Base-by-base conservation (phyloP, 2,888 invertebrate genomes). In the Empis stercorea region DNA sequence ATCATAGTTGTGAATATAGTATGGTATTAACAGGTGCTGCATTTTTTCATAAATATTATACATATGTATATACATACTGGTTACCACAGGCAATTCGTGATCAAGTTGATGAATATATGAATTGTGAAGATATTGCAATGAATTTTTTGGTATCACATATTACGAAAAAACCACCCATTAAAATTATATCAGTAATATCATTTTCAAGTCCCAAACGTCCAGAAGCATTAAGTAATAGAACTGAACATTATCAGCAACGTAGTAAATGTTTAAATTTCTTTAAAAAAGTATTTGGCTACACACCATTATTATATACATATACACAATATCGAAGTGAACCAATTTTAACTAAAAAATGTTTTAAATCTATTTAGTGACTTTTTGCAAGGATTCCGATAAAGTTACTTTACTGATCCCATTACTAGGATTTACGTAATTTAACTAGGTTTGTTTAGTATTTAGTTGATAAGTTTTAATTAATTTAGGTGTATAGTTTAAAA, bases 51-150 rank as follows among this genome's bases (percentile, higher is more conserved):
- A 92, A 93, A 71, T 93, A 94, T 71, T 99, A 97, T 68, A 76
- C 91, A 61, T 93, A 93, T 75, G 76, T 94, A 56, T 99, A 99
- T 71, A 91, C 92, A 61, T 84, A 93, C 61, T 81, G 82, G 67
- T 78, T 99, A 73, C 95, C 97, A 1, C 85, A 87, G 68, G 92
- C 91, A 11, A 87, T 99, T 47, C 74, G 97, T 30, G 91, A 93
- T 64, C 92, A 95, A 73, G 95, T 99, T 14, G 97, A 99, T 66
- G 92, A 96, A 67, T 89, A 86, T 62, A 93, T 95, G 87, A 99
- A 99, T 72, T 99, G 99, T 70, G 99, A 99, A 71, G 99, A 99
- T 66, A 94, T 99, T 57, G 99, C 99, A 11, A 97, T 99, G 95
- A 99, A 99, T 72, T 99, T 97, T 70, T 78, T 99, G 13, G 92